Evolutionary conservation across 2,797 vertebrate genomes (phyloP).

Genomic region (Coluber constrictor): DNA sequence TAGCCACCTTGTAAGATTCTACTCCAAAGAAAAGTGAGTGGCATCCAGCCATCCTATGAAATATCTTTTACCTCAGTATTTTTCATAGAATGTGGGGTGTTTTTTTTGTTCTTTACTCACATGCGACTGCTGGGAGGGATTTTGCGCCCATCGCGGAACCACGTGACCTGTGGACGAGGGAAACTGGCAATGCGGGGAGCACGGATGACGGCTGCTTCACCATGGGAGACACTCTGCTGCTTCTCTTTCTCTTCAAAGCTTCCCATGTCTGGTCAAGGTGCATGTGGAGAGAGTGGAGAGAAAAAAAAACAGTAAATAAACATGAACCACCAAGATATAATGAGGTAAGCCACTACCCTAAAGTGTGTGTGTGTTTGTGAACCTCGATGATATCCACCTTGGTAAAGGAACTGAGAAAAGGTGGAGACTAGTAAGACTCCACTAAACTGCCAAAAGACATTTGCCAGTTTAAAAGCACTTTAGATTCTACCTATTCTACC

Average conservation of each 20-base stretch:
- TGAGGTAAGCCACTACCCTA: background rate
- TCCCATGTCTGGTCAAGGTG: constrained; percentile 84
- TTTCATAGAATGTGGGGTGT: background rate
- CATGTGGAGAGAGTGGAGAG: rapidly evolving
- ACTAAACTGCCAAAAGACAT: background rate
- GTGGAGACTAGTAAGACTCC: background rate
- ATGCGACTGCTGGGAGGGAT: constrained; percentile 95
- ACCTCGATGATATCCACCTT: background rate
- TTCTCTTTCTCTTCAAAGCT: constrained; percentile 88
- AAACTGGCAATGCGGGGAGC: constrained; percentile 91
- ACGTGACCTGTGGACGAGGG: constrained; percentile 93
- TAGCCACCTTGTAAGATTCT: background rate
- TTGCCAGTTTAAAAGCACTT: background rate
- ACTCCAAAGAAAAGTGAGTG: background rate
- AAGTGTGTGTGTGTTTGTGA: too few relatives aligned
- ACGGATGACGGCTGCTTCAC: constrained; percentile 84
- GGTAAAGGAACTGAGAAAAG: background rate
- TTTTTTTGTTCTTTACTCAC: constrained; percentile 72
- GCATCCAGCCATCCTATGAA: background rate
- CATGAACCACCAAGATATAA: rapidly evolving
- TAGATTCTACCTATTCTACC: background rate
- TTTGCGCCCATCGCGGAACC: constrained; percentile 93
- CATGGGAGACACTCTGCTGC: constrained; percentile 84
- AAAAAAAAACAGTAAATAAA: background rate
- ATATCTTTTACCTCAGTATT: background rate